phyloP scores from a whole-genome alignment of 2,888 invertebrate genomes.

The Altica lythri region DNA sequence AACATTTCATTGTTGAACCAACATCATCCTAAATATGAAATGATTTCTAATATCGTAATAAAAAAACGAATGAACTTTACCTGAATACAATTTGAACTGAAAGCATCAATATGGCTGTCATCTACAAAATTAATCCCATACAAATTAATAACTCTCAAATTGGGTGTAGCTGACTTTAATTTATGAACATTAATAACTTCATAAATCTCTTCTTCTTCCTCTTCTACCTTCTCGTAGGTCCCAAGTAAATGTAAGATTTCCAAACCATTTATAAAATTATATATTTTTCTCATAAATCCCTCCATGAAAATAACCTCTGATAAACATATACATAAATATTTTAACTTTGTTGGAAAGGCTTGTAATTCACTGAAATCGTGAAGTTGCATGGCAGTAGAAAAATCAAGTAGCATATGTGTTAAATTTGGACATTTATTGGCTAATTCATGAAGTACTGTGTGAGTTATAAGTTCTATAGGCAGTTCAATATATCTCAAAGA shows the following conservation, averaged over 20 bases:
- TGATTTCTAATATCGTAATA: too few species aligned
- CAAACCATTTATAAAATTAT: conserved; percentile 97
- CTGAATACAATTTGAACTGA: conserved; percentile 94
- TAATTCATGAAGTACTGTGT: conserved; percentile 94
- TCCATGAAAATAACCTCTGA: conserved; percentile 99
- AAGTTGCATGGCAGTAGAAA: conserved; percentile 98
- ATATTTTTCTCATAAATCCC: conserved; percentile 99
- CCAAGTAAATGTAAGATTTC: conserved; percentile 97
- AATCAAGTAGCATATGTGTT: conserved; percentile 95
- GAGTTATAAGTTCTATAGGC: conserved; percentile 95
- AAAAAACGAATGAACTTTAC: conserved; percentile 53
- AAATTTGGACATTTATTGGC: conserved; percentile 95
- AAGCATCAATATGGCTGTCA: conserved; percentile 98
- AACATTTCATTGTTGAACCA: too few species aligned
- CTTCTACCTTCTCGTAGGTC: conserved; percentile 96
- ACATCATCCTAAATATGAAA: too few species aligned
- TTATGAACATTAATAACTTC: conserved; percentile 99
- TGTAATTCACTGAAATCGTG: conserved; percentile 97
- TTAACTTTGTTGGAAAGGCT: conserved; percentile 95
- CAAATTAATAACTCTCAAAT: conserved; percentile 94
- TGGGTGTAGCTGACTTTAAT: conserved; percentile 96
- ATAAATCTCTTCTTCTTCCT: conserved; percentile 99
- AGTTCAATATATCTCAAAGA: conserved; percentile 90
- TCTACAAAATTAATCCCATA: conserved; percentile 99
- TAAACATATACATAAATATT: conserved; percentile 83